Conservation (phyloP, 2,113 vertebrate species). For the Gracilinanus agilis region DNA sequence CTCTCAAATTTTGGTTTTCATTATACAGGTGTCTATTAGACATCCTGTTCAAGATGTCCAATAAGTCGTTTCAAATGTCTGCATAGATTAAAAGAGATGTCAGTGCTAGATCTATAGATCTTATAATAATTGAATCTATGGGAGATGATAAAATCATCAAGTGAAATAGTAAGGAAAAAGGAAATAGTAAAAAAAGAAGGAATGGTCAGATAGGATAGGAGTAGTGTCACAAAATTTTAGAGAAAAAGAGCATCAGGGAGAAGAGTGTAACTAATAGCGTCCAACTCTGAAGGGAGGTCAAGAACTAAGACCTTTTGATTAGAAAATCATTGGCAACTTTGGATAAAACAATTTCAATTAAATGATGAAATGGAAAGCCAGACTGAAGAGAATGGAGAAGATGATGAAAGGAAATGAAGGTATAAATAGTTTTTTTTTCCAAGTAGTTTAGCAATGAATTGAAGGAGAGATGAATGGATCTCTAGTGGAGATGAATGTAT, state of each 20-base stretch:
- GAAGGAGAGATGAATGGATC: not conserved
- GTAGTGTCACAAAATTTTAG: not conserved
- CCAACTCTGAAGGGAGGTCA: not conserved
- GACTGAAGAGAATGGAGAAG: not conserved
- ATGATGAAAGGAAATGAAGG: not conserved
- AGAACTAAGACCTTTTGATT: not conserved
- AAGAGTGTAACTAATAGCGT: not conserved
- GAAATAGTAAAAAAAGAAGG: not conserved
- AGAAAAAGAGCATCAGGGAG: not conserved
- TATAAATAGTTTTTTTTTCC: not conserved
- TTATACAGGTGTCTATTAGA: too few species aligned
- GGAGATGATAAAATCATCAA: not conserved
- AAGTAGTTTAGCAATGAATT: too few species aligned
- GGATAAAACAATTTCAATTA: not conserved
- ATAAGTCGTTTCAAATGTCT: too few species aligned
- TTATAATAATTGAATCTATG: not conserved
- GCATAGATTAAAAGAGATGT: too few species aligned
- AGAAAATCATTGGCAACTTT: not conserved
- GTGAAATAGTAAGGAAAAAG: not conserved
- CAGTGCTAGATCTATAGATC: too few species aligned
- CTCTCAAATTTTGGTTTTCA: too few species aligned
- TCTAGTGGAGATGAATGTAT: not conserved
- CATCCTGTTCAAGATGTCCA: too few species aligned
- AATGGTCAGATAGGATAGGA: not conserved
- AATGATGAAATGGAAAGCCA: not conserved